These are phyloP conservation scores for Drosophila demipolita DNA, from an alignment of 2,888 invertebrate genomes.

Conservation along the genomic window DNA sequence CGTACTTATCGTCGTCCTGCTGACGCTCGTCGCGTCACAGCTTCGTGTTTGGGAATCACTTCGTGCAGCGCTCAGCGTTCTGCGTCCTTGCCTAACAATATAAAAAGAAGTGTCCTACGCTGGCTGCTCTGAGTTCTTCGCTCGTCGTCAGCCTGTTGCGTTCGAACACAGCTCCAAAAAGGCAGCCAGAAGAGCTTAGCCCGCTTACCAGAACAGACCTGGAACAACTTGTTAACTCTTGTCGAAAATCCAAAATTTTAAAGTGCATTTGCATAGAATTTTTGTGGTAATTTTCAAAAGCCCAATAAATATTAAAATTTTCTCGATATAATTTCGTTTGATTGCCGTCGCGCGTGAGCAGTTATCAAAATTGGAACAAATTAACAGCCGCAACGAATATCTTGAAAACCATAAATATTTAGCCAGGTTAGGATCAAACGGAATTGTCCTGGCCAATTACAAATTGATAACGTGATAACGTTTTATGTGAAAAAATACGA, in stretches of 20 bases:
- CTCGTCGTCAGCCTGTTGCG: constrained; percentile 85
- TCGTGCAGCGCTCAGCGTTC: constrained; percentile 37
- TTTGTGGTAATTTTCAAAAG: constrained; percentile 1
- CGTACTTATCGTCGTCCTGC: constrained; percentile 15
- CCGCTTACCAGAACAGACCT: background rate
- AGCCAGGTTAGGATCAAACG: constrained; percentile 54
- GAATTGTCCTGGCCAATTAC: constrained; percentile 58
- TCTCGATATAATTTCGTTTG: constrained; percentile 38
- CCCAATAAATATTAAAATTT: constrained; percentile 34
- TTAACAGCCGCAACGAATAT: constrained; percentile 51
- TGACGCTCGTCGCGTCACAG: constrained; percentile 19
- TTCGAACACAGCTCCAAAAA: constrained; percentile 56
- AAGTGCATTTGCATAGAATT: constrained; percentile 33
- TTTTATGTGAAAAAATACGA: constrained; percentile 48
- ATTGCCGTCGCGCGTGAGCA: constrained; percentile 59
- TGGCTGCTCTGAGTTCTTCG: constrained; percentile 82
- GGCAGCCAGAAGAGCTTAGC: constrained; percentile 24
- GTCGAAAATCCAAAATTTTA: constrained; percentile 7
- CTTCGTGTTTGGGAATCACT: constrained; percentile 39
- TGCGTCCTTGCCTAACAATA: constrained; percentile 65
- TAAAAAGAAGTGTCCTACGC: constrained; percentile 82
- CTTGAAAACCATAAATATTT: constrained; percentile 67
- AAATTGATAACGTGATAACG: constrained; percentile 60
- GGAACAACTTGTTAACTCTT: constrained; percentile 13
- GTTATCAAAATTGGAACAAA: constrained; percentile 38